A percentile compares a stretch with the other conserved stretches of the same genome.
Evolutionary conservation across 2,888 invertebrate genomes (phyloP).

Genomic region (Amorpha juglandis): DNA sequence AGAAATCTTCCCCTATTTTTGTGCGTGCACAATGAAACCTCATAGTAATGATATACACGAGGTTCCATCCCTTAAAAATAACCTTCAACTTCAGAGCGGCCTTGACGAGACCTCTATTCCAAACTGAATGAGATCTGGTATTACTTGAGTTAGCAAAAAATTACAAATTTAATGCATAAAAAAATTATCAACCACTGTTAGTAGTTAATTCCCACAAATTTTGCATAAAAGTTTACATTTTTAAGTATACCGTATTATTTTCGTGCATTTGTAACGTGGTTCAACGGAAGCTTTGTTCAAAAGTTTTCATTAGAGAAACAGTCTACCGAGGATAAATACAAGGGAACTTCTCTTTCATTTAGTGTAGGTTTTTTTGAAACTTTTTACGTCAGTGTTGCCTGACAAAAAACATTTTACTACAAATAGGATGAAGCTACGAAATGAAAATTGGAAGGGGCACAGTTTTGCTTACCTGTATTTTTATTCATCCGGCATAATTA

Average conservation of each 20-base stretch:
- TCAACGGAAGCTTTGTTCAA: constrained; percentile 13
- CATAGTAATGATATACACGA: too few relatives aligned
- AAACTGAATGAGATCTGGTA: too few relatives aligned
- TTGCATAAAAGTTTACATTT: not conserved
- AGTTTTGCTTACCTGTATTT: constrained; percentile 39
- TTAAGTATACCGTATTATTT: not conserved
- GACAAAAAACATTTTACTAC: constrained; percentile 23
- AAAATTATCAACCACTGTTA: too few relatives aligned
- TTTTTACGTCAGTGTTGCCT: constrained; percentile 21
- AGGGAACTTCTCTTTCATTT: constrained; percentile 12
- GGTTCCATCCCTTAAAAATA: too few relatives aligned
- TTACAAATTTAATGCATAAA: too few relatives aligned
- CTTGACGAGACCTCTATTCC: too few relatives aligned
- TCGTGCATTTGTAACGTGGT: not conserved
- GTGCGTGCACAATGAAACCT: too few relatives aligned
- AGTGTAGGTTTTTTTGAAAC: constrained; percentile 23
- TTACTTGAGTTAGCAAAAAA: too few relatives aligned
- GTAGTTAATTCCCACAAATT: not conserved
- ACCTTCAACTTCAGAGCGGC: too few relatives aligned
- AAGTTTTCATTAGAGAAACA: constrained; percentile 20
- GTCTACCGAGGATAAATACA: not conserved
- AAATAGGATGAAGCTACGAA: constrained; percentile 17
- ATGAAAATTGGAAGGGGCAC: constrained; percentile 17
- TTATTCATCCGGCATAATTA: constrained; percentile 48
- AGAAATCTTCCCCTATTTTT: too few relatives aligned